Evolutionary conservation across 2,797 vertebrate genomes (phyloP).

Genomic region (Sebastes cheni): DNA sequence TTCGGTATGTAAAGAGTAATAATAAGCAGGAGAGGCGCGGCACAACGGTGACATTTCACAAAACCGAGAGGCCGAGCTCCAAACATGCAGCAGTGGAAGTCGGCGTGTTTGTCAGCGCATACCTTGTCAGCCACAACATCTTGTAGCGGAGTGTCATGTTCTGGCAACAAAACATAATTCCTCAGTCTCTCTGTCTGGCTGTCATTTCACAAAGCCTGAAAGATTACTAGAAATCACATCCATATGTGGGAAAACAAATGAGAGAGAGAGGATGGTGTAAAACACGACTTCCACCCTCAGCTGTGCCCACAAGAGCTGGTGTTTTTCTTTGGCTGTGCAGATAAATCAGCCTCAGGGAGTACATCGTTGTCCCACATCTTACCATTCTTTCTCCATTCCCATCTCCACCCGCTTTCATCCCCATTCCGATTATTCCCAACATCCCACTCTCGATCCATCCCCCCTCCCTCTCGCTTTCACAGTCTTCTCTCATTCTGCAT

Average conservation of each 20-base stretch:
- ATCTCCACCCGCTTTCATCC: conserved; percentile 16
- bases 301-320: conserved; percentile 39
- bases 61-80: not conserved
- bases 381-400: not conserved
- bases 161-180: conserved; percentile 64
- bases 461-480: not conserved
- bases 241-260: conserved; percentile 71
- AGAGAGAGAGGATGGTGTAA: conserved; percentile 50
- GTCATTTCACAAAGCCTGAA: conserved; percentile 69
- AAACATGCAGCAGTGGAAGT: conserved; percentile 16
- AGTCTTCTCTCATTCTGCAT: not conserved
- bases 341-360: conserved; percentile 31
- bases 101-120: conserved; percentile 45
- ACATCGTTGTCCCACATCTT: conserved; percentile 13
- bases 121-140: conserved; percentile 53
- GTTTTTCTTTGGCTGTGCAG: conserved; percentile 13
- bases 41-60: conserved; percentile 27
- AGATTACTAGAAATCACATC: conserved; percentile 74
- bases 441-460: not conserved
- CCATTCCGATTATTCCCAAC: not conserved
- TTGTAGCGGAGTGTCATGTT: conserved; percentile 64
- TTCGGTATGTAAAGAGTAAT: conserved; percentile 36
- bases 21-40: conserved; percentile 29
- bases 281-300: conserved; percentile 60
- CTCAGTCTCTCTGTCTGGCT: conserved; percentile 66